Conservation (phyloP, 92 coral and sea anemone genomes). For the Montipora capitata region DNA sequence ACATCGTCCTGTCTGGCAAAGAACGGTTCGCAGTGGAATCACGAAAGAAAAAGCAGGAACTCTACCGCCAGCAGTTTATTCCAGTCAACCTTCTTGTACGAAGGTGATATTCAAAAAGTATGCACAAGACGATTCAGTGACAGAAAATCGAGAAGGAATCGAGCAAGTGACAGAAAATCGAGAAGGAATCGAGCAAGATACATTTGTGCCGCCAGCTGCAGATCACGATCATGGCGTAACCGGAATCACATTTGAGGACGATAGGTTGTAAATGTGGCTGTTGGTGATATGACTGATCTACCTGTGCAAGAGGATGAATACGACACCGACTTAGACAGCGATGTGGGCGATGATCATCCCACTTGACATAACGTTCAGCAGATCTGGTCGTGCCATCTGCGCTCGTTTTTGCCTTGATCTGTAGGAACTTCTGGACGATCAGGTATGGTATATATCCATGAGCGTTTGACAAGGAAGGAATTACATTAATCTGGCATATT, state of each 20-base stretch:
- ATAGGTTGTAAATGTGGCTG: background rate
- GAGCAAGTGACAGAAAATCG: no score
- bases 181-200: no score
- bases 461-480: no score
- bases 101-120: constrained; percentile 30
- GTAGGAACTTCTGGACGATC: no score
- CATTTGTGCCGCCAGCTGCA: constrained; percentile 20
- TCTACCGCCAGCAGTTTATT: constrained; percentile 64
- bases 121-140: background rate
- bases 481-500: no score
- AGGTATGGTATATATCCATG: no score
- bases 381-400: no score
- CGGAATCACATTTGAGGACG: constrained; percentile 39
- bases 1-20: constrained; percentile 62
- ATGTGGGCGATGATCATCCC: no score
- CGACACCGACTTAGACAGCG: constrained; percentile 29
- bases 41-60: constrained; percentile 62
- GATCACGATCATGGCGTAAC: constrained; percentile 30
- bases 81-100: constrained; percentile 57
- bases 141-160: no score
- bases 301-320: constrained; percentile 33
- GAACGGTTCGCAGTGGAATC: constrained; percentile 63
- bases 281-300: constrained; percentile 23
- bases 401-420: no score
- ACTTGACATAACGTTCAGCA: no score